Evolutionary conservation across 2,888 invertebrate genomes (phyloP).

Genomic region (Neuroscelio doddi): DNA sequence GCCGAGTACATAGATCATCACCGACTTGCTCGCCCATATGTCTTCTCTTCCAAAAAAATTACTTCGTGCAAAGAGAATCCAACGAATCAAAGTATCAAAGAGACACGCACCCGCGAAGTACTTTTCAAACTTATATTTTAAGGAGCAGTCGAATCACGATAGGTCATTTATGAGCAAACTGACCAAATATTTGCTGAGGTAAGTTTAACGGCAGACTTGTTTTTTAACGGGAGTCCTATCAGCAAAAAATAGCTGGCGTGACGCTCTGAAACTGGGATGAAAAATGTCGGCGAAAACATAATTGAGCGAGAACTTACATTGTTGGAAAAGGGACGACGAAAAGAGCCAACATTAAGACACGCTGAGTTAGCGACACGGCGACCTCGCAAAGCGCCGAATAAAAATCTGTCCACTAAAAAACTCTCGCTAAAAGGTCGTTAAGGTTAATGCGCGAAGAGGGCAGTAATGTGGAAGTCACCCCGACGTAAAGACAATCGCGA

Average conservation of each 20-base stretch:
- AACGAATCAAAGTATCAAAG: conserved; percentile 2
- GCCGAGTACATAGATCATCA: not conserved
- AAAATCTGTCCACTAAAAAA: conserved; percentile 39
- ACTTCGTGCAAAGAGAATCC: conserved; percentile 1
- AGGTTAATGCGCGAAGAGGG: conserved; percentile 53
- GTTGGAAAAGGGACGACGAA: conserved; percentile 7
- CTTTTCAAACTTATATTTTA: not conserved
- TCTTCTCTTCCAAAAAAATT: not conserved
- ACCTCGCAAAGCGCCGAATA: conserved; percentile 30
- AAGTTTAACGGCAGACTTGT: not conserved
- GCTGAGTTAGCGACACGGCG: conserved; percentile 45
- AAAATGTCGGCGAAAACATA: conserved; percentile 1
- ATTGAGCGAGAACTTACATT: conserved; percentile 9
- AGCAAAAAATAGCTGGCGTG: not conserved
- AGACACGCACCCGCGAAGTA: not conserved
- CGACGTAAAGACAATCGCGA: too few relatives aligned
- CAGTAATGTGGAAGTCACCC: too few relatives aligned
- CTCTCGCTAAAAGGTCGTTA: conserved; percentile 59
- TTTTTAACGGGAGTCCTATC: not conserved
- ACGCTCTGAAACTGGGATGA: not conserved
- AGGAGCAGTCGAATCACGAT: not conserved
- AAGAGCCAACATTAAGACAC: conserved; percentile 48
- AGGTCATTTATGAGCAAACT: not conserved
- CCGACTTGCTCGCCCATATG: not conserved
- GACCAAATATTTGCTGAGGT: not conserved